These are phyloP conservation scores for Adelognathus sp. DNA, from an alignment of 2,888 invertebrate species.

Conservation along the genomic window DNA sequence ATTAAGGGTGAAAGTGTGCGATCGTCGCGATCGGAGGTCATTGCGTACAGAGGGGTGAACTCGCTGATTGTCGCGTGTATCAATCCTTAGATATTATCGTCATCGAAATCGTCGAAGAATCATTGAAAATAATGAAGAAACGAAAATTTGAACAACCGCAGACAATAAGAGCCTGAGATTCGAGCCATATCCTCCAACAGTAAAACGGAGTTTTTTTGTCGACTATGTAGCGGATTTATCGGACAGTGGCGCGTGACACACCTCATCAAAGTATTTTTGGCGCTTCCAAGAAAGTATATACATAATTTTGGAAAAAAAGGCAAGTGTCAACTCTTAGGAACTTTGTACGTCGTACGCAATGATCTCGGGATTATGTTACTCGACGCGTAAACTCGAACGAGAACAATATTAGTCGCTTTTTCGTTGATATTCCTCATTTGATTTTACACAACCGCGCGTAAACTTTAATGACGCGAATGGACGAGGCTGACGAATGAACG, in stretches of 20 bases:
- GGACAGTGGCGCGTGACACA: neutral
- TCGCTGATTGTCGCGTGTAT: slow-evolving; percentile 13
- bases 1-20: slow-evolving; percentile 37
- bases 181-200: slow-evolving; percentile 43
- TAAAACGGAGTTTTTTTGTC: no score
- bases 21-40: slow-evolving; percentile 44
- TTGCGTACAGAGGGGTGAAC: slow-evolving; percentile 42
- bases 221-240: neutral
- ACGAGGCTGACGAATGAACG: slow-evolving; percentile 11
- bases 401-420: slow-evolving; percentile 20
- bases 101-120: slow-evolving; percentile 45
- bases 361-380: slow-evolving; percentile 41
- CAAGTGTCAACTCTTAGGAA: slow-evolving; percentile 37
- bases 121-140: slow-evolving; percentile 30
- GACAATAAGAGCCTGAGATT: slow-evolving; percentile 58
- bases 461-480: slow-evolving; percentile 28
- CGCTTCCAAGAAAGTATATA: slow-evolving; percentile 55
- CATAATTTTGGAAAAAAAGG: slow-evolving; percentile 9
- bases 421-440: slow-evolving; percentile 1
- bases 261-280: slow-evolving; percentile 27
- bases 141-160: slow-evolving; percentile 41
- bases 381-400: neutral
- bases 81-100: slow-evolving; percentile 33
- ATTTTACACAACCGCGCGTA: slow-evolving; percentile 28
- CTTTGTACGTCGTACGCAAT: slow-evolving; percentile 52